Conservation (phyloP, 1,140 invertebrate genomes). For the Latrodectus geometricus region DNA sequence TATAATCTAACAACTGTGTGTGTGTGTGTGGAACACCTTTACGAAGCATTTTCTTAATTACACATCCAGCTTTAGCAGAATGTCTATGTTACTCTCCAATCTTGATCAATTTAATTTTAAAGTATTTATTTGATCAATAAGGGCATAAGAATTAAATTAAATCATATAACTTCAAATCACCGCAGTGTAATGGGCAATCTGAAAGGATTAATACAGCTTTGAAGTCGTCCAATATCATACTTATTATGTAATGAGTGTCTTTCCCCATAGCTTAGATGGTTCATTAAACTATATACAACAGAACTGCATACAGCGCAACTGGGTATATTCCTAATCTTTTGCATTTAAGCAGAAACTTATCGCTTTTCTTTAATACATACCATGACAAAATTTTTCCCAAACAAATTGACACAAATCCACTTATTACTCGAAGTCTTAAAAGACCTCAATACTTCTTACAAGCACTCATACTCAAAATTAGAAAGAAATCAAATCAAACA, state of each 20-base stretch:
- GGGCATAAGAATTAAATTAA: background rate
- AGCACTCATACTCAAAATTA: background rate
- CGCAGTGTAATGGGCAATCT: background rate
- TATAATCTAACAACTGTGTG: background rate
- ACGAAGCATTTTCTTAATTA: background rate
- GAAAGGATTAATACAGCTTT: background rate
- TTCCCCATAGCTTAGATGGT: background rate
- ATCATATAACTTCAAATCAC: background rate
- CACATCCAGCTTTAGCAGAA: background rate
- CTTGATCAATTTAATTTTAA: constrained; percentile 1
- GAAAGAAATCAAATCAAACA: background rate
- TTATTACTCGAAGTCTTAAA: background rate
- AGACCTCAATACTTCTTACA: background rate
- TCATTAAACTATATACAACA: background rate
- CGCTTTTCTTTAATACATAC: background rate
- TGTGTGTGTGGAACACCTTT: too few species aligned
- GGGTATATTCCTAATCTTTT: background rate
- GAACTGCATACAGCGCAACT: background rate
- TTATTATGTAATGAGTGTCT: background rate
- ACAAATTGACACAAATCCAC: background rate
- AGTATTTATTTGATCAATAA: background rate
- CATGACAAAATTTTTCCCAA: background rate
- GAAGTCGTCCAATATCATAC: background rate
- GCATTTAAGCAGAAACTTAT: background rate
- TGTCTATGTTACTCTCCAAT: background rate